A percentile compares a stretch with the other conserved stretches of the same genome.
These are phyloP conservation scores for Acanthaster planci DNA, from an alignment of 35 echinoderm and acorn worm species.

Conservation along the genomic window DNA sequence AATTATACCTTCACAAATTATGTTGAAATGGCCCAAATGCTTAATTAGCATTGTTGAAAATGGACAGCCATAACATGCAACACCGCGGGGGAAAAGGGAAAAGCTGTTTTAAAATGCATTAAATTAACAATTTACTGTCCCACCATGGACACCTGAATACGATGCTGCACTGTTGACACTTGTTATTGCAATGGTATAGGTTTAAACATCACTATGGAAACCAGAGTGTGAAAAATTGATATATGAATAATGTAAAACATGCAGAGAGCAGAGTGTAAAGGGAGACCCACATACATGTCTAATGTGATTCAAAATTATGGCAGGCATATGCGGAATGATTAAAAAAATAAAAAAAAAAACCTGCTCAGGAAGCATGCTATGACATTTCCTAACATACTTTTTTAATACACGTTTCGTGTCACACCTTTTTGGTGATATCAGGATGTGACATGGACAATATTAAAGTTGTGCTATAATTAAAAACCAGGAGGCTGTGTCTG, in stretches of 20 bases:
- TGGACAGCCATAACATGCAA: too few relatives aligned
- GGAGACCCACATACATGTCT: conserved; percentile 10
- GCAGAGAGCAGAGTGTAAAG: conserved; percentile 5
- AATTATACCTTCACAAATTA: too few relatives aligned
- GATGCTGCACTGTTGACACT: neutral
- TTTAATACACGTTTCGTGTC: neutral
- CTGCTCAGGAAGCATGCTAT: too few relatives aligned
- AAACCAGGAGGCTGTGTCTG: neutral
- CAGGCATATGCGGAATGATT: too few relatives aligned
- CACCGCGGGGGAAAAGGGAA: too few relatives aligned
- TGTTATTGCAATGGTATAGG: conserved; percentile 18
- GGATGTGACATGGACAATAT: neutral
- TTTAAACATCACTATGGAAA: conserved; percentile 20
- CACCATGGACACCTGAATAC: neutral
- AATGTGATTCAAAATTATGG: conserved; percentile 2
- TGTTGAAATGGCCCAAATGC: too few relatives aligned
- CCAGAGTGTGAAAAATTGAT: conserved; percentile 7
- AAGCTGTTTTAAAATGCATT: too few relatives aligned
- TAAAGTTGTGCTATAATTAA: conserved; percentile 3
- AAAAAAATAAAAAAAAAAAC: too few relatives aligned
- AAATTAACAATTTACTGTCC: too few relatives aligned
- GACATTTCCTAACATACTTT: neutral
- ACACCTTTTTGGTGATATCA: conserved; percentile 19
- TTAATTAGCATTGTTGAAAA: too few relatives aligned
- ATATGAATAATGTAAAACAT: conserved; percentile 7